These are phyloP conservation scores for Prunella fulvescens DNA, from an alignment of 2,113 vertebrate genomes.

Conservation along the genomic window DNA sequence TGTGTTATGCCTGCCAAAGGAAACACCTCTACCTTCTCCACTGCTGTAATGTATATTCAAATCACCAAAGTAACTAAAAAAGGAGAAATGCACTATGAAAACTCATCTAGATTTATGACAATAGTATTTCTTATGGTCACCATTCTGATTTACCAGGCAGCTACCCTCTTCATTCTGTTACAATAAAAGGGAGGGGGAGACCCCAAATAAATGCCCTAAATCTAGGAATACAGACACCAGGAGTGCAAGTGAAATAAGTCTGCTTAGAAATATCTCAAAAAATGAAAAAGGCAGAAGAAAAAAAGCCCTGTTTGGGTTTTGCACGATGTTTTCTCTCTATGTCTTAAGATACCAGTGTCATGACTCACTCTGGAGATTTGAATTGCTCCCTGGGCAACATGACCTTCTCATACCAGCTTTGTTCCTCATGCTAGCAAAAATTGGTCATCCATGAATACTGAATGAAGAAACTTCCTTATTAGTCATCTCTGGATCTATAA, in stretches of 20 bases:
- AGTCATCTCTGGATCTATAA: slow-evolving; percentile 54
- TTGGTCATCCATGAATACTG: slow-evolving; percentile 29
- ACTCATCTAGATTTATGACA: not conserved
- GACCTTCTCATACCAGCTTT: slow-evolving; percentile 48
- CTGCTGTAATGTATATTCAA: not conserved
- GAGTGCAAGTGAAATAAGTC: not conserved
- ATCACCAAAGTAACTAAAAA: not conserved
- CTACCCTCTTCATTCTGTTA: not conserved
- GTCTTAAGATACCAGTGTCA: not conserved
- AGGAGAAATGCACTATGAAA: not conserved
- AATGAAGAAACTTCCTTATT: slow-evolving; percentile 61
- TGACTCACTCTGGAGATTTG: slow-evolving; percentile 43
- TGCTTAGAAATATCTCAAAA: not conserved
- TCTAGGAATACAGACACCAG: not conserved
- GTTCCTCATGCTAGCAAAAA: slow-evolving; percentile 53
- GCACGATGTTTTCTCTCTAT: not conserved
- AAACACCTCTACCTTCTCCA: not conserved
- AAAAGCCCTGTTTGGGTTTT: not conserved
- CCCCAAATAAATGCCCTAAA: not conserved
- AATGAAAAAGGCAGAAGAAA: not conserved
- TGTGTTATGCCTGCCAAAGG: not conserved
- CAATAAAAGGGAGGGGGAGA: not conserved
- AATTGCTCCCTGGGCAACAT: slow-evolving; percentile 1
- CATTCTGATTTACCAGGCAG: not conserved
- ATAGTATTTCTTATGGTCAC: not conserved